Evolutionary conservation across 2,113 vertebrate genomes (phyloP).

Genomic region (Acanthisitta chloris): DNA sequence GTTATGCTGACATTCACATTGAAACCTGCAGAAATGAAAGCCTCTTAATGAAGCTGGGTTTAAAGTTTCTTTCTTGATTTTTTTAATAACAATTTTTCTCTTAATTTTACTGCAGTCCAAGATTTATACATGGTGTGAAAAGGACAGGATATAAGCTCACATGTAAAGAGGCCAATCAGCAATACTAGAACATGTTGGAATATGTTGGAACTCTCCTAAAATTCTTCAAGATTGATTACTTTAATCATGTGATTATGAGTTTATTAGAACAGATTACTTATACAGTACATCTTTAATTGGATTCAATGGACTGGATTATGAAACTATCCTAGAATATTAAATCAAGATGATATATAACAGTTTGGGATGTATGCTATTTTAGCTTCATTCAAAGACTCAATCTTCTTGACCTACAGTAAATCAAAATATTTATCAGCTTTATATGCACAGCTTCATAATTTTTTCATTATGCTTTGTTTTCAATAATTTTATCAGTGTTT

Average conservation of each 20-base stretch:
- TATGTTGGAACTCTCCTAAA: background rate
- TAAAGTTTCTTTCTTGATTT: background rate
- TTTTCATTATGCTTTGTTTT: background rate
- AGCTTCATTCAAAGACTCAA: background rate
- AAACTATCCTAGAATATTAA: background rate
- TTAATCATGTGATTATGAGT: background rate
- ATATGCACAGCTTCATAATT: background rate
- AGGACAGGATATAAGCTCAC: background rate
- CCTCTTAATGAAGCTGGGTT: background rate
- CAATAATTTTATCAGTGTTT: background rate
- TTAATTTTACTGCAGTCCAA: background rate
- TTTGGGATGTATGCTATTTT: background rate
- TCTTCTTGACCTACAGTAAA: background rate
- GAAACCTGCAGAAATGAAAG: slow-evolving; percentile 71
- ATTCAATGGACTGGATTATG: background rate
- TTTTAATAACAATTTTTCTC: background rate
- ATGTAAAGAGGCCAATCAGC: background rate
- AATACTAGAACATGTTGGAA: background rate
- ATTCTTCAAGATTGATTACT: background rate
- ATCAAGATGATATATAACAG: background rate
- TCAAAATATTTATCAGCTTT: background rate
- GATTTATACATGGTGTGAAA: background rate
- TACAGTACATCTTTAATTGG: background rate
- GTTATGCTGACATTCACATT: slow-evolving; percentile 89
- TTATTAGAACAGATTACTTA: background rate